Evolutionary conservation across 2,888 invertebrate species (phyloP), one percentile per base, ranked within the genome.

Genomic region (Abscondita cerata): DNA sequence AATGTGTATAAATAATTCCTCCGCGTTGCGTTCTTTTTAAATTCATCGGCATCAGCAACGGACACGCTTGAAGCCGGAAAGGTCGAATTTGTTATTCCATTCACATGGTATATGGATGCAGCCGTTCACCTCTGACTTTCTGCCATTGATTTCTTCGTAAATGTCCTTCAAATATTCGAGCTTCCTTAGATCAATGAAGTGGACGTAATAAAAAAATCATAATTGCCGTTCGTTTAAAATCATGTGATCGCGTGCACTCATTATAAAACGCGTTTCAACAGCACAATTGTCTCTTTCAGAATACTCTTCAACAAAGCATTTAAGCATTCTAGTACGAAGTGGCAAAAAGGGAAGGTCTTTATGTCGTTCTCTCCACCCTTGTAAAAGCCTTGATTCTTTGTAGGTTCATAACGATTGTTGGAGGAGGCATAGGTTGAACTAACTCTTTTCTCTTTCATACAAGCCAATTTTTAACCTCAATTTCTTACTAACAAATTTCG

Each of bases 61-160:
- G 40, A 47, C 52, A 47, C 20, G 58, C 47, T 51, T 20, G 58
- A 51, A 46, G 41, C 68, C 70, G 68, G 70, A 69, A 70, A 66
- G 64, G 61, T 66, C 67, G 65, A 62, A 68, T 69, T 70, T 62
- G 62, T 66, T 69, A 70, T 70, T 70, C 70, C 41, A 52, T 52
- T 66, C 70, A 64, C 66, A 64, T 60, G 61, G 59, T 41, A 56
- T 62, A 56, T 59, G 59, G 63, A 64, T 59, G 59, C 63, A 64
- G 62, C 54, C 62, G 54, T 56, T 64, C 63, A 64, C 63, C 63
- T 63, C 57, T 48, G 41, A 58, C 53, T 63, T 63, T 46, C 51
- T 51, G 52, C 53, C 59, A 64, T 64, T 53, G 63, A 64, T 64
- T 64, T 59, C 55, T 52, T 34, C 48, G 40, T 41, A 52, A 56